Percentiles rank a stretch among this genome's conserved stretches.
phyloP scores from a whole-genome alignment of 35 echinoderm and acorn worm genomes.

The Amphiura filiformis region DNA sequence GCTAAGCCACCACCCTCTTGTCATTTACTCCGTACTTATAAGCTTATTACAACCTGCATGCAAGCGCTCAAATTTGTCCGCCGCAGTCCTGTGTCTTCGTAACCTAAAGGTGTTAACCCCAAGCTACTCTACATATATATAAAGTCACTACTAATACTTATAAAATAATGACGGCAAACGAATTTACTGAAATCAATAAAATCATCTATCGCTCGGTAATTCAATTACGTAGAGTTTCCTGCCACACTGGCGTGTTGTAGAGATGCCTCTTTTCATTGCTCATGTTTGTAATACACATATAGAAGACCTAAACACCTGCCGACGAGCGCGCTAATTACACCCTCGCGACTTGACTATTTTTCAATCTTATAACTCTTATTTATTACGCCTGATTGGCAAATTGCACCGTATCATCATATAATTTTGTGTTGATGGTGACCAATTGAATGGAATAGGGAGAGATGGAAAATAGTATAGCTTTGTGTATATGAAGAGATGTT shows the following conservation, averaged over 20 bases:
- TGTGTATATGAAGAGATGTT: no score
- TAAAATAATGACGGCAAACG: background rate
- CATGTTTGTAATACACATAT: background rate
- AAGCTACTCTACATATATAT: no score
- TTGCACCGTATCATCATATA: background rate
- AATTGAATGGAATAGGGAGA: background rate
- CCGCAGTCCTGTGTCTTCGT: no score
- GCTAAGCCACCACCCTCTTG: no score
- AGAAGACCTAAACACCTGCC: background rate
- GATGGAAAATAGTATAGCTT: no score
- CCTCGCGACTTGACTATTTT: background rate
- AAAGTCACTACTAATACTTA: no score
- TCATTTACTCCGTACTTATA: no score
- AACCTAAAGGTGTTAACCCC: no score
- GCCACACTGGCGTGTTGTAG: background rate
- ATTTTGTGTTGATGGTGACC: background rate
- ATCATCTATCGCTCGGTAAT: constrained; percentile 11
- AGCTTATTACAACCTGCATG: no score
- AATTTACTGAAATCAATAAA: background rate
- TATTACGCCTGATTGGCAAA: background rate
- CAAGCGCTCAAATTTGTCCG: no score
- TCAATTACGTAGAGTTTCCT: background rate
- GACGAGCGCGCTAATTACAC: background rate
- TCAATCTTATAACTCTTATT: background rate
- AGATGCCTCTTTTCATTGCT: background rate